Evolutionary conservation across 2,113 vertebrate genomes (phyloP).

Genomic region (Colinus virginianus): DNA sequence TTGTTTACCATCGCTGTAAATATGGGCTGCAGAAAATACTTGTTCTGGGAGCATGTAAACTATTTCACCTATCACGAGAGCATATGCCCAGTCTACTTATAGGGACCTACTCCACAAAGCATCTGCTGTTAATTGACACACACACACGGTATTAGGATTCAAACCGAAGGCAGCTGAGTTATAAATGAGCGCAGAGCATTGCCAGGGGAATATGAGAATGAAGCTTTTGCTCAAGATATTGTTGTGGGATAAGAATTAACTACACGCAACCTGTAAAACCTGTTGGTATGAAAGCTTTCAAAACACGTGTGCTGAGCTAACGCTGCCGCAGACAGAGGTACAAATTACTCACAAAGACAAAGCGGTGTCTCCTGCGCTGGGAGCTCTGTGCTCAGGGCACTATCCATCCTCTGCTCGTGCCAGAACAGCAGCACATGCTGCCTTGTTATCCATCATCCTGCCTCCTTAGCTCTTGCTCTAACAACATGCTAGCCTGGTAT

Average conservation of each 20-base stretch:
- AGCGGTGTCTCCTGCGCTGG: not conserved
- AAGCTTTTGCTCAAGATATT: not conserved
- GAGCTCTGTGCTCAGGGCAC: not conserved
- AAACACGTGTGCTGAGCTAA: not conserved
- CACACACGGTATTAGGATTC: conserved; percentile 5
- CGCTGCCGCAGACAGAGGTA: not conserved
- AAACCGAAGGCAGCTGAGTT: not conserved
- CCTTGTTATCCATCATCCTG: not conserved
- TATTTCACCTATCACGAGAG: conserved; percentile 62
- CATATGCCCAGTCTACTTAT: conserved; percentile 27
- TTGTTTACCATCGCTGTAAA: conserved; percentile 57
- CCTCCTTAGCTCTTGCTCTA: not conserved
- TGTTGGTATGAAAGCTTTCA: not conserved
- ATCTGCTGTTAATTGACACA: conserved; percentile 32
- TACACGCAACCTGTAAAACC: not conserved
- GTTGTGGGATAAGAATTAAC: not conserved
- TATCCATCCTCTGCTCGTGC: not conserved
- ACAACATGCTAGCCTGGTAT: not conserved
- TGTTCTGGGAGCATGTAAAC: conserved; percentile 53
- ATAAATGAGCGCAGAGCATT: not conserved
- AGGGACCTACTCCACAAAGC: conserved; percentile 18
- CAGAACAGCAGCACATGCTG: not conserved
- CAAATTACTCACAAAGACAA: not conserved
- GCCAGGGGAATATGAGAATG: not conserved
- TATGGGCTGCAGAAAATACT: conserved; percentile 55